Evolutionary conservation across 2,888 invertebrate species (phyloP).

Genomic region (Amblyjoppa proteus): DNA sequence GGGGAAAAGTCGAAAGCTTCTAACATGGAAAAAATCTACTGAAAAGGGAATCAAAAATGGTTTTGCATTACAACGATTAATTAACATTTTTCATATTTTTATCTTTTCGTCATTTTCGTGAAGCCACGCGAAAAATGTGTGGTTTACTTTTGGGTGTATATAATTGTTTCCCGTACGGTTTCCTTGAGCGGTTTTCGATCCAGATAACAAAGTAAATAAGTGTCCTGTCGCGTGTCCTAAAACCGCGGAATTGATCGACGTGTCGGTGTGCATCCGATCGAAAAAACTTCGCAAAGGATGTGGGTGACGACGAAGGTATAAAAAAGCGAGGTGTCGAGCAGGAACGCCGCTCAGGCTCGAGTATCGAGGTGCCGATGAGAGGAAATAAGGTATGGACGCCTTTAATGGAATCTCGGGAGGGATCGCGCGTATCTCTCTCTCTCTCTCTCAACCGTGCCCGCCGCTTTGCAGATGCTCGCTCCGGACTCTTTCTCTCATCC

Average conservation of each 20-base stretch:
- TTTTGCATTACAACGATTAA: too few species aligned
- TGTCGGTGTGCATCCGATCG: constrained; percentile 13
- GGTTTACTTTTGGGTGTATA: too few species aligned
- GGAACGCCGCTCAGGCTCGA: constrained; percentile 38
- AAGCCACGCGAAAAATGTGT: too few species aligned
- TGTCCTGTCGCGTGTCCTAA: background rate
- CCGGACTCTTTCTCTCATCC: constrained; percentile 56
- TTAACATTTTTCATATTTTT: too few species aligned
- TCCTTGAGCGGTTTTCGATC: too few species aligned
- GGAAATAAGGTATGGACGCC: constrained; percentile 62
- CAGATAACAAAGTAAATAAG: background rate
- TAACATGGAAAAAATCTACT: background rate
- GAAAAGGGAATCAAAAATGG: too few species aligned
- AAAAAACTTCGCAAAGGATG: constrained; percentile 12
- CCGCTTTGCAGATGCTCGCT: constrained; percentile 32
- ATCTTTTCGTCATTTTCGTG: background rate
- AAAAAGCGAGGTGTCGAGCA: constrained; percentile 47
- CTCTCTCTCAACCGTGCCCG: constrained; percentile 42
- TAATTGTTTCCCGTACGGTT: too few species aligned
- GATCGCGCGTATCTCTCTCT: constrained; percentile 59
- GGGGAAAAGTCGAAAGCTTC: too few species aligned
- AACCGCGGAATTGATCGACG: constrained; percentile 1
- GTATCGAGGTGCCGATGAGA: constrained; percentile 69
- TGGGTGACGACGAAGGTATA: constrained; percentile 39
- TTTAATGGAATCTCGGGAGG: constrained; percentile 68